Conservation (phyloP, 2,888 invertebrate genomes). For the Cataglyphis albicans region DNA sequence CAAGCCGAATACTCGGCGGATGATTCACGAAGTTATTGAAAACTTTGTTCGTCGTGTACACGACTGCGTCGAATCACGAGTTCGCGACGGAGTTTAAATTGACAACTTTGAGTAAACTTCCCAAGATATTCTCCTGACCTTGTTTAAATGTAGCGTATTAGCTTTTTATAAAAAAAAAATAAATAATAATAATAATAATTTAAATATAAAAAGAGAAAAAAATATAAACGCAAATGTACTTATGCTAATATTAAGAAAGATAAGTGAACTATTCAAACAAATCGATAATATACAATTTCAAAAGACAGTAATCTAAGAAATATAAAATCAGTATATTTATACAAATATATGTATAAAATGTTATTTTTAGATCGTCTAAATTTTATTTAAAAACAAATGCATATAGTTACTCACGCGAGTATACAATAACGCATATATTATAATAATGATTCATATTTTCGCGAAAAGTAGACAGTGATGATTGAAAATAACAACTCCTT, state of each 20-base stretch:
- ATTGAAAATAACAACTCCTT: not conserved
- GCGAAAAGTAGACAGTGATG: not conserved
- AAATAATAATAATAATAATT: not conserved
- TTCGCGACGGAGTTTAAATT: conserved; percentile 26
- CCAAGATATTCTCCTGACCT: not conserved
- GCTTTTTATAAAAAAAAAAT: not conserved
- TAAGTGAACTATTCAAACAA: not conserved
- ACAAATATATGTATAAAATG: not conserved
- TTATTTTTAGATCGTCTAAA: not conserved
- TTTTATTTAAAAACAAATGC: not conserved
- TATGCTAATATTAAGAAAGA: not conserved
- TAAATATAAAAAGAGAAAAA: not conserved
- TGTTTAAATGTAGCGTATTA: not conserved
- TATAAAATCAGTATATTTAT: not conserved
- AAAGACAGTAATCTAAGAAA: not conserved
- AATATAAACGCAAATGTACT: not conserved
- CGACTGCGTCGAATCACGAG: conserved; percentile 28
- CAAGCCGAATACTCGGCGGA: conserved; percentile 29
- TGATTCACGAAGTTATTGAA: conserved; percentile 44
- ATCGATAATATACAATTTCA: not conserved
- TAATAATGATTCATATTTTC: conserved; percentile 6
- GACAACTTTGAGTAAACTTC: conserved; percentile 29
- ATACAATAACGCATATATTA: not conserved
- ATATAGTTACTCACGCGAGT: not conserved
- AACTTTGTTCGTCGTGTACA: conserved; percentile 41